Evolutionary conservation across 2,888 invertebrate species (phyloP).

Genomic region (Drosophila hamatofila): DNA sequence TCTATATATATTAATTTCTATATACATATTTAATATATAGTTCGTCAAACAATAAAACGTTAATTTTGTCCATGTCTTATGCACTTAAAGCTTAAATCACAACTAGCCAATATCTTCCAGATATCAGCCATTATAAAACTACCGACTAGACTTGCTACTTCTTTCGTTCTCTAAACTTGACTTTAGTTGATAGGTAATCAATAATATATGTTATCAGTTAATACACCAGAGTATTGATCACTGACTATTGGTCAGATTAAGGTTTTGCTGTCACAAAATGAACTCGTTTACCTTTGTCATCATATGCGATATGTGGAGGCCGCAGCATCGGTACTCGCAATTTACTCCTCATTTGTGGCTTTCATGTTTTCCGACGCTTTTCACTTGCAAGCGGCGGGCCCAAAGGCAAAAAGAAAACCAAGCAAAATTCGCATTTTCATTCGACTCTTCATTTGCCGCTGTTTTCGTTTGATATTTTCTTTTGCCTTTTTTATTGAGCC

Average conservation of each 20-base stretch:
- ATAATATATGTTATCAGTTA: background rate
- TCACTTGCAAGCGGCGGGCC: slow-evolving; percentile 54
- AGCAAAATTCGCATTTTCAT: slow-evolving; percentile 70
- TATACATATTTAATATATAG: too few relatives aligned
- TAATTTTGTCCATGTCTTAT: too few relatives aligned
- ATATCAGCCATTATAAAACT: too few relatives aligned
- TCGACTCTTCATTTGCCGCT: slow-evolving; percentile 46
- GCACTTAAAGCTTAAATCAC: too few relatives aligned
- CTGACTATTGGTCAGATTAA: slow-evolving; percentile 13
- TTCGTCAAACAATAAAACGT: too few relatives aligned
- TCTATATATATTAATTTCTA: too few relatives aligned
- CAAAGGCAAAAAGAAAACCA: slow-evolving; percentile 33
- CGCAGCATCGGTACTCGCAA: slow-evolving; percentile 33
- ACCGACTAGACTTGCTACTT: too few relatives aligned
- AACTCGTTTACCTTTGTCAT: slow-evolving; percentile 44
- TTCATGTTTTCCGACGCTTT: slow-evolving; percentile 73
- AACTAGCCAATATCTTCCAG: too few relatives aligned
- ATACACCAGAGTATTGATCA: slow-evolving; percentile 24
- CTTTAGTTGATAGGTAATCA: background rate
- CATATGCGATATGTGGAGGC: slow-evolving; percentile 6
- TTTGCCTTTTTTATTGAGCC: slow-evolving; percentile 14
- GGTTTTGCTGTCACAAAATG: slow-evolving; percentile 1
- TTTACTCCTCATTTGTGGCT: slow-evolving; percentile 59
- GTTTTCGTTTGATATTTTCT: slow-evolving; percentile 28
- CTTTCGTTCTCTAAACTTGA: too few relatives aligned